phyloP scores from a whole-genome alignment of 2,888 invertebrate species.

The Penaeus monodon region DNA sequence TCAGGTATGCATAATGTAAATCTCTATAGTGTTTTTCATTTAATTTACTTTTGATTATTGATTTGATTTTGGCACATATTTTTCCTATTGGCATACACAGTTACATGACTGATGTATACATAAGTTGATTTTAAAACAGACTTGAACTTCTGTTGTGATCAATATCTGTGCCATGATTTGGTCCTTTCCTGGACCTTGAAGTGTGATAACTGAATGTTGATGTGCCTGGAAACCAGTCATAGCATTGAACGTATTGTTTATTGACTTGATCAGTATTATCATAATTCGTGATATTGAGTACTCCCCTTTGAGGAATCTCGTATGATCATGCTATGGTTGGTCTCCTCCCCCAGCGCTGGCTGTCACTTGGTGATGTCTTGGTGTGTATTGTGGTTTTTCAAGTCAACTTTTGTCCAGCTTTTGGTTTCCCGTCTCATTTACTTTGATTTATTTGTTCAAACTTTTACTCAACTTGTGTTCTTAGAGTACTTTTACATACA shows the following conservation, averaged over 20 bases:
- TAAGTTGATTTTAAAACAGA: no score
- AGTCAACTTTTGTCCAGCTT: background rate
- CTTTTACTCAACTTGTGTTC: background rate
- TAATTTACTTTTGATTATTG: no score
- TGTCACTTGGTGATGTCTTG: slow-evolving; percentile 47
- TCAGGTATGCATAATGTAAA: no score
- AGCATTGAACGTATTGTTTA: slow-evolving; percentile 13
- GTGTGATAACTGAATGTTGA: slow-evolving; percentile 47
- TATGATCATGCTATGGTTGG: slow-evolving; percentile 48
- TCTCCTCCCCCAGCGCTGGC: slow-evolving; percentile 56
- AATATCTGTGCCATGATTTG: slow-evolving; percentile 53
- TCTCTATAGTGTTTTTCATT: no score
- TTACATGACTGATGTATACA: no score
- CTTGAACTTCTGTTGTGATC: slow-evolving; percentile 22
- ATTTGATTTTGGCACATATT: no score
- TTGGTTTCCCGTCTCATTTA: background rate
- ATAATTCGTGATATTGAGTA: slow-evolving; percentile 47
- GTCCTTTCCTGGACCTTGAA: slow-evolving; percentile 28
- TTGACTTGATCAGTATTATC: slow-evolving; percentile 47
- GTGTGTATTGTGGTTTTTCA: slow-evolving; percentile 30
- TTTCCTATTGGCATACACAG: no score
- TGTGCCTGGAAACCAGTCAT: slow-evolving; percentile 49
- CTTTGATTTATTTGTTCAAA: background rate
- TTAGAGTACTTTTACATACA: slow-evolving; percentile 15
- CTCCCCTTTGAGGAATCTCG: slow-evolving; percentile 39